phyloP scores from a whole-genome alignment of 1,140 invertebrate species.

The Philotrypesis tridentata region DNA sequence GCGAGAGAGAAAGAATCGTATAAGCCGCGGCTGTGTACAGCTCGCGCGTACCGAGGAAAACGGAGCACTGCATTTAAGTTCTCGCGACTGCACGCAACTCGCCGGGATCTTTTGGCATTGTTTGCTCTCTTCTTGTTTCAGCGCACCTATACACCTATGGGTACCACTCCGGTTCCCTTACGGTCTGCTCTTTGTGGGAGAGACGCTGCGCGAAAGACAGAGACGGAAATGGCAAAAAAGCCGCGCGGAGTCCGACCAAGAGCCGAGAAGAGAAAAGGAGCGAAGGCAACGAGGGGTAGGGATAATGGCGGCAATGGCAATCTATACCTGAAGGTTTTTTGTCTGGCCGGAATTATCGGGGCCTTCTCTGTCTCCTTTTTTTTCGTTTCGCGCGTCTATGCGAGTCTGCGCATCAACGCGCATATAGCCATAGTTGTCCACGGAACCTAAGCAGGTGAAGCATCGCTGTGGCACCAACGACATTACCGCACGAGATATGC shows the following conservation, averaged over 20 bases:
- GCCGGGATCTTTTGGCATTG: slow-evolving; percentile 17
- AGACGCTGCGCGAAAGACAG: slow-evolving; percentile 36
- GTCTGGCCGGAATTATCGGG: slow-evolving; percentile 67
- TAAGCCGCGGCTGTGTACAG: too few species aligned
- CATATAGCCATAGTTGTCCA: too few species aligned
- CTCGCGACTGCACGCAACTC: slow-evolving; percentile 36
- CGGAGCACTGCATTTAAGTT: background rate
- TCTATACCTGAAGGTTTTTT: slow-evolving; percentile 71
- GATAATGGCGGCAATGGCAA: slow-evolving; percentile 71
- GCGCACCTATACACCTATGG: background rate
- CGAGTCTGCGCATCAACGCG: background rate
- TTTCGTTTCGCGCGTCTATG: background rate
- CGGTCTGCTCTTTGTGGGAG: slow-evolving; percentile 58
- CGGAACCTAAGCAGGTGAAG: too few species aligned
- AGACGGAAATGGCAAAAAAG: slow-evolving; percentile 37
- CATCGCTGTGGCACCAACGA: too few species aligned
- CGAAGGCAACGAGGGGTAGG: slow-evolving; percentile 49
- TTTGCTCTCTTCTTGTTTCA: slow-evolving; percentile 5
- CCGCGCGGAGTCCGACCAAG: background rate
- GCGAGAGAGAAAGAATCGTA: too few species aligned
- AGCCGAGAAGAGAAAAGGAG: background rate
- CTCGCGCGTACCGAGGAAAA: background rate
- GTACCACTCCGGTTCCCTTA: background rate
- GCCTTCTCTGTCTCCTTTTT: slow-evolving; percentile 41
- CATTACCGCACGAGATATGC: too few species aligned